Evolutionary conservation across 1,140 invertebrate species (phyloP).

Genomic region (Pogonomyrmex californicus): DNA sequence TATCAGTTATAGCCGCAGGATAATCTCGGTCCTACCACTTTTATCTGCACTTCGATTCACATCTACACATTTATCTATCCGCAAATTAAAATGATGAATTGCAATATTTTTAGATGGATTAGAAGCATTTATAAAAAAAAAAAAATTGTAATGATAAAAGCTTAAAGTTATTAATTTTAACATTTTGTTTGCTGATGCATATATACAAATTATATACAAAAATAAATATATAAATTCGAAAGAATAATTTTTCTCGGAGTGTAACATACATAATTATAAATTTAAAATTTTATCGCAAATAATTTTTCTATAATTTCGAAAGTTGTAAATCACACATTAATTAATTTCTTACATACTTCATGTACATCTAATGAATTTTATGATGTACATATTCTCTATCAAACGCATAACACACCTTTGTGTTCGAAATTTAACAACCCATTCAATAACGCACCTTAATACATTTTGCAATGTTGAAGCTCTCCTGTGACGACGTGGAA

Average conservation of each 20-base stretch:
- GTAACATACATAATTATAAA: neutral
- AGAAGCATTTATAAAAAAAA: neutral
- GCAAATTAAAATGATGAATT: neutral
- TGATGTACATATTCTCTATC: conserved; percentile 10
- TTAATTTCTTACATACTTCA: conserved; percentile 1
- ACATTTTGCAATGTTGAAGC: conserved; percentile 36
- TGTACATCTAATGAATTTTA: neutral
- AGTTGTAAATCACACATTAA: neutral
- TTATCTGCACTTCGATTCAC: neutral
- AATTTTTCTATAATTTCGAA: conserved; percentile 25
- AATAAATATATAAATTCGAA: neutral
- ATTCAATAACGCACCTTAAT: conserved; percentile 57
- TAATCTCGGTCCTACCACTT: neutral
- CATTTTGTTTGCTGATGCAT: neutral
- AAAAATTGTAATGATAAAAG: neutral
- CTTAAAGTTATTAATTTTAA: neutral
- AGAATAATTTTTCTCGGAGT: neutral
- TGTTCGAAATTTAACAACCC: conserved; percentile 41
- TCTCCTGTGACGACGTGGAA: conserved; percentile 1
- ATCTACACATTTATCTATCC: neutral
- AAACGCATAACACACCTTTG: conserved; percentile 32
- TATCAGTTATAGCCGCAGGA: conserved; percentile 29
- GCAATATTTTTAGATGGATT: neutral
- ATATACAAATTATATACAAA: neutral
- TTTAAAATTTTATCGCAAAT: neutral